These are phyloP conservation scores for Gymnosoma rotundatum DNA, from an alignment of 2,888 invertebrate genomes.

Conservation along the genomic window DNA sequence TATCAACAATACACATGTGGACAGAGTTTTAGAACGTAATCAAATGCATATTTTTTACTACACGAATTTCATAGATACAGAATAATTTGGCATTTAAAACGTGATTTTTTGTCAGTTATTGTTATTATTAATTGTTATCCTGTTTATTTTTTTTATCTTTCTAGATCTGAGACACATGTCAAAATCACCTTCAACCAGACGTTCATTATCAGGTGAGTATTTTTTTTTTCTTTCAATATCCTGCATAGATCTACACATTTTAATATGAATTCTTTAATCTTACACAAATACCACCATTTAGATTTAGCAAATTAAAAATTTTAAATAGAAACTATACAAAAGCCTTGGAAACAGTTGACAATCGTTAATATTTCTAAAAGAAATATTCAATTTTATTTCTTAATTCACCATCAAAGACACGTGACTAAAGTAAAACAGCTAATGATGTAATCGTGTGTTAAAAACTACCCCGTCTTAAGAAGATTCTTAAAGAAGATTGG, in stretches of 20 bases:
- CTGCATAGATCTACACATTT: slow-evolving; percentile 10
- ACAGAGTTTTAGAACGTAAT: slow-evolving; percentile 18
- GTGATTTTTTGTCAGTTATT: slow-evolving; percentile 45
- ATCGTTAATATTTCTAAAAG: slow-evolving; percentile 6
- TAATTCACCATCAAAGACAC: slow-evolving; percentile 9
- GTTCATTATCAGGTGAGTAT: slow-evolving; percentile 80
- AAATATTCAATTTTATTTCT: slow-evolving; percentile 30
- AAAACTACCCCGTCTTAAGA: slow-evolving; percentile 35
- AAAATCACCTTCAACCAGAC: slow-evolving; percentile 81
- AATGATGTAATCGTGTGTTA: slow-evolving; percentile 13
- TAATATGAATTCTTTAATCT: slow-evolving; percentile 24
- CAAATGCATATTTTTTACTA: not conserved
- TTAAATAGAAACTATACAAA: too few species aligned
- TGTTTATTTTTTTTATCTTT: slow-evolving; percentile 27
- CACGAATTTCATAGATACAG: slow-evolving; percentile 1
- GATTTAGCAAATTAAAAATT: not conserved
- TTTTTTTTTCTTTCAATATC: slow-evolving; percentile 6
- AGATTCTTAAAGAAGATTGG: not conserved
- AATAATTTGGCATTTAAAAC: slow-evolving; percentile 26
- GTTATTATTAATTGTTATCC: slow-evolving; percentile 36
- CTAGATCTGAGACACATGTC: slow-evolving; percentile 79
- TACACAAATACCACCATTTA: slow-evolving; percentile 1
- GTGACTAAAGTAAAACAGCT: slow-evolving; percentile 58
- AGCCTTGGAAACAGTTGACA: not conserved
- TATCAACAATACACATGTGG: not conserved